Percentiles rank a stretch among this genome's conserved stretches.
phyloP scores from a whole-genome alignment of 64 coral and sea anemone species.

The Exaiptasia diaphana region DNA sequence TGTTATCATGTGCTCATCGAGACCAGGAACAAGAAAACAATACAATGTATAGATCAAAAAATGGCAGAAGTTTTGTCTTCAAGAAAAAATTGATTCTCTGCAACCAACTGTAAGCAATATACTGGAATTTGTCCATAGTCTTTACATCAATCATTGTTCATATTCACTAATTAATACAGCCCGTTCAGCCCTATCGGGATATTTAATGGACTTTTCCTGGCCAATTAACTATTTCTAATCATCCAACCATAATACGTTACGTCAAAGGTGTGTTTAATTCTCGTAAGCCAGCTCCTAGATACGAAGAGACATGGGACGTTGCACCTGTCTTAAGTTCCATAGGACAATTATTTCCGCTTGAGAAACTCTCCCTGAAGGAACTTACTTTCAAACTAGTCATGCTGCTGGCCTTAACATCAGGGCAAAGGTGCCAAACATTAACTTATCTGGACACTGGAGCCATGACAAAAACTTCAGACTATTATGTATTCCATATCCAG shows the following conservation, averaged over 20 bases:
- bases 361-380: too few species aligned
- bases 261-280: neutral
- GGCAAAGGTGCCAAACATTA: neutral
- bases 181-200: neutral
- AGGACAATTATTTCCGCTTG: slow-evolving; percentile 5
- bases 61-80: slow-evolving; percentile 18
- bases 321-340: neutral
- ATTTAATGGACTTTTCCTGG: too few species aligned
- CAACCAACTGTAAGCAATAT: neutral
- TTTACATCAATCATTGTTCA: neutral
- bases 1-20: slow-evolving; percentile 16
- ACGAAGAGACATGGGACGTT: neutral
- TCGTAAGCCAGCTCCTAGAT: neutral
- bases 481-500: neutral
- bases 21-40: slow-evolving; percentile 7
- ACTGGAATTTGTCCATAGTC: neutral
- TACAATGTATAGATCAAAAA: slow-evolving; percentile 17
- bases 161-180: slow-evolving; percentile 21
- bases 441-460: neutral
- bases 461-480: neutral
- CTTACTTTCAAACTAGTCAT: slow-evolving; percentile 9
- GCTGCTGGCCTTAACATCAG: neutral
- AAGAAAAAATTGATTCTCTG: slow-evolving; percentile 11
- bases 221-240: too few species aligned
- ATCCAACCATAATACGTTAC: neutral